phyloP scores from a whole-genome alignment of 2,113 vertebrate species.

The Mesitornis unicolor region DNA sequence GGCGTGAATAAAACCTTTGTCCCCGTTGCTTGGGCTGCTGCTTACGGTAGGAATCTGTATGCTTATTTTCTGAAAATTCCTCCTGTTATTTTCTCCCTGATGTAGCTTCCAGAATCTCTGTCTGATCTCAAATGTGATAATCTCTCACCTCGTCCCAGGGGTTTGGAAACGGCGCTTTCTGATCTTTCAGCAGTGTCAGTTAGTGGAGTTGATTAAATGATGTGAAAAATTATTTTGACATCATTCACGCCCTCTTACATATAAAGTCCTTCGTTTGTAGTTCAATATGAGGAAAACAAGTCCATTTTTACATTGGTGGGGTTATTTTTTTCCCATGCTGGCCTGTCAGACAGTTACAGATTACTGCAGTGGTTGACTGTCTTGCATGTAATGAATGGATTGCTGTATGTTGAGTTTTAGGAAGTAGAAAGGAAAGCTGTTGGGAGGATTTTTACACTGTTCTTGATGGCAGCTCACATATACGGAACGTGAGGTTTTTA shows the following conservation, averaged over 20 bases:
- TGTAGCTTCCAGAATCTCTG: background rate
- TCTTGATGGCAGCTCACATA: background rate
- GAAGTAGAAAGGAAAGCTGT: background rate
- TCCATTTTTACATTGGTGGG: background rate
- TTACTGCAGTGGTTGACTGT: background rate
- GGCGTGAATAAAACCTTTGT: constrained; percentile 83
- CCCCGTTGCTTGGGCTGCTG: constrained; percentile 85
- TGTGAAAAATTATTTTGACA: background rate
- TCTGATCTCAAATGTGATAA: background rate
- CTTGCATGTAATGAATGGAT: background rate
- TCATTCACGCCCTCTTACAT: background rate
- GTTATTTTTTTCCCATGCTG: background rate
- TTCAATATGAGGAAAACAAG: background rate
- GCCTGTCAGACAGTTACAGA: background rate
- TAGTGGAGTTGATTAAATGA: background rate
- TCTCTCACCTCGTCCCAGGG: background rate
- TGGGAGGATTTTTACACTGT: background rate
- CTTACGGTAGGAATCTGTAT: constrained; percentile 79
- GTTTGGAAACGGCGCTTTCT: background rate
- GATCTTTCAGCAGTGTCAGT: background rate
- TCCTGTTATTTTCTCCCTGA: background rate
- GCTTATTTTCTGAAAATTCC: background rate
- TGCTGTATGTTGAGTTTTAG: background rate
- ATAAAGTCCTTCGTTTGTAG: background rate
- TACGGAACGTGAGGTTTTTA: background rate